These are phyloP conservation scores for Felis chaus DNA, from an alignment of 2,113 vertebrate species.

Conservation along the genomic window DNA sequence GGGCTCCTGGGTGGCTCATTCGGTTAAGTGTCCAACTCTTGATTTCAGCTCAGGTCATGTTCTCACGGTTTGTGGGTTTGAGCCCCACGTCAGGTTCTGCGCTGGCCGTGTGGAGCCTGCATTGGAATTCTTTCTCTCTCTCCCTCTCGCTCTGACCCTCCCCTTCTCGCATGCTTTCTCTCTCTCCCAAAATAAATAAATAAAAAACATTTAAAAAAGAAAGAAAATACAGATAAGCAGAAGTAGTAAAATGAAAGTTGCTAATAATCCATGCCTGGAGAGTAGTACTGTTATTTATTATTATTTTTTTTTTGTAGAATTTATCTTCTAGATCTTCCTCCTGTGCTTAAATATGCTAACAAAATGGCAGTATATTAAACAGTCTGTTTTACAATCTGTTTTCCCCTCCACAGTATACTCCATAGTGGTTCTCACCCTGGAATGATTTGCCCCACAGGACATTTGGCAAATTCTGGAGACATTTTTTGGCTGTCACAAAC, in stretches of 20 bases:
- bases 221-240: not conserved
- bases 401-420: not conserved
- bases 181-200: too few relatives aligned
- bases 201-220: too few relatives aligned
- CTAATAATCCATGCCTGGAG: not conserved
- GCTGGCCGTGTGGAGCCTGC: too few relatives aligned
- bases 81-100: too few relatives aligned
- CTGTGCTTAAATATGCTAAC: slow-evolving; percentile 6
- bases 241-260: not conserved
- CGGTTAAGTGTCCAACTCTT: too few relatives aligned
- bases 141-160: too few relatives aligned
- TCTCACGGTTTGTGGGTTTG: too few relatives aligned
- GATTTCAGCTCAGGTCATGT: too few relatives aligned
- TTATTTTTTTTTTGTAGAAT: not conserved
- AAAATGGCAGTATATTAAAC: slow-evolving; percentile 15
- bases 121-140: too few relatives aligned
- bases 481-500: not conserved
- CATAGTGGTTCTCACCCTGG: not conserved
- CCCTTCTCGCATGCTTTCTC: too few relatives aligned
- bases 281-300: not conserved
- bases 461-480: not conserved
- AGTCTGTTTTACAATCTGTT: slow-evolving; percentile 16
- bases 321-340: slow-evolving; percentile 16
- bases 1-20: too few relatives aligned
- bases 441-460: not conserved